Conservation (phyloP, 2,888 invertebrate genomes). For the Synergus japonicus region DNA sequence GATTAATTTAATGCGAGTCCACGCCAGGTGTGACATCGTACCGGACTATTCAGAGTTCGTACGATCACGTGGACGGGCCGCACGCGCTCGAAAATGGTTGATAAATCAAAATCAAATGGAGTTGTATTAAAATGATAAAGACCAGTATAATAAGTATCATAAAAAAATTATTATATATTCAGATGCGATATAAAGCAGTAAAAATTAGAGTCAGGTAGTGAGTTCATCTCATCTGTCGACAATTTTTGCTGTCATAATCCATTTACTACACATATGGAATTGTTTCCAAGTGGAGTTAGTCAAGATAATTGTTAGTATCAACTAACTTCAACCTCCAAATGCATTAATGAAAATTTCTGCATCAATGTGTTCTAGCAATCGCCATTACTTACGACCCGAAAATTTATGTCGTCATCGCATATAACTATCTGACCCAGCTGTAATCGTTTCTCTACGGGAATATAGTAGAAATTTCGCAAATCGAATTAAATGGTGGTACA, state of each 20-base stretch:
- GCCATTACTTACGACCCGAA: background rate
- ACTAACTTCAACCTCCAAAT: background rate
- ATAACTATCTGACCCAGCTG: constrained; percentile 41
- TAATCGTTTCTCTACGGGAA: constrained; percentile 37
- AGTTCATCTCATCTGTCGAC: background rate
- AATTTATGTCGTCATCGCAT: constrained; percentile 37
- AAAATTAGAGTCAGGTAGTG: background rate
- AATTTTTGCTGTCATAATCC: background rate
- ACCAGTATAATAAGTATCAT: background rate
- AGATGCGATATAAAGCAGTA: too few relatives aligned
- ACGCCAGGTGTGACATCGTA: constrained; percentile 52
- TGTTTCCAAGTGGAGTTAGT: background rate
- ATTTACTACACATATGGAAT: background rate
- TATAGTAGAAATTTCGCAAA: constrained; percentile 41
- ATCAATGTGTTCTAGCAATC: constrained; percentile 11
- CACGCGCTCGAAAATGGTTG: background rate
- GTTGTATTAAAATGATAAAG: background rate
- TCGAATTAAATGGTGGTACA: constrained; percentile 37
- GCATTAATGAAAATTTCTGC: constrained; percentile 26
- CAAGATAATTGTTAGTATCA: background rate
- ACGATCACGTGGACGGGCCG: constrained; percentile 38
- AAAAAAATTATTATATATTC: background rate
- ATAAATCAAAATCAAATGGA: constrained; percentile 1
- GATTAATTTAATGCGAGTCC: constrained; percentile 54
- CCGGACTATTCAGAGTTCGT: constrained; percentile 50